A percentile compares a stretch with the other conserved stretches of the same genome.
These are phyloP conservation scores for Perodicticus potto DNA, from an alignment of 2,797 vertebrate genomes.

Conservation along the genomic window DNA sequence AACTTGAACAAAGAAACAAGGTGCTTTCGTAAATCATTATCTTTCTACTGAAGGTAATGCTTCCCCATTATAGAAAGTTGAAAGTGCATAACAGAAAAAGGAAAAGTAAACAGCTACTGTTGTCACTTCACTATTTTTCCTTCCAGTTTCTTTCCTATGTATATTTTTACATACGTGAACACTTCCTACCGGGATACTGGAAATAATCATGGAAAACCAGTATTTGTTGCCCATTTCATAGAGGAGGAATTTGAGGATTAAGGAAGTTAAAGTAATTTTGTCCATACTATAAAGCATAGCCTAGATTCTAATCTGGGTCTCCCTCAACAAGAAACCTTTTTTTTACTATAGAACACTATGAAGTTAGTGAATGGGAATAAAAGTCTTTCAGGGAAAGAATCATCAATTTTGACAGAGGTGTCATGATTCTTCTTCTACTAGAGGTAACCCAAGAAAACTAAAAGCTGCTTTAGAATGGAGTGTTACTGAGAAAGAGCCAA, in stretches of 20 bases:
- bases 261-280: background rate
- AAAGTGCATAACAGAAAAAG: background rate
- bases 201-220: background rate
- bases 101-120: background rate
- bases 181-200: background rate
- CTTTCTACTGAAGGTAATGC: constrained; percentile 15
- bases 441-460: background rate
- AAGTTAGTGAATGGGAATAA: background rate
- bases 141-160: background rate
- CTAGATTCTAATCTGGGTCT: background rate
- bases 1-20: background rate
- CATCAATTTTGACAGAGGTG: background rate
- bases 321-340: background rate
- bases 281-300: background rate
- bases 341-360: background rate
- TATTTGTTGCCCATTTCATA: background rate
- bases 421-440: background rate
- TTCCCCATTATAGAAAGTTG: background rate
- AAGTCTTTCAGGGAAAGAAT: background rate
- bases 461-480: background rate
- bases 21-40: background rate
- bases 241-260: background rate
- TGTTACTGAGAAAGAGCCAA: background rate
- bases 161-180: constrained; percentile 17
- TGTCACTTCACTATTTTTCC: background rate